Evolutionary conservation across 2,888 invertebrate species (phyloP), one percentile per base, ranked within the genome.

Genomic region (Diarsia mendica): DNA sequence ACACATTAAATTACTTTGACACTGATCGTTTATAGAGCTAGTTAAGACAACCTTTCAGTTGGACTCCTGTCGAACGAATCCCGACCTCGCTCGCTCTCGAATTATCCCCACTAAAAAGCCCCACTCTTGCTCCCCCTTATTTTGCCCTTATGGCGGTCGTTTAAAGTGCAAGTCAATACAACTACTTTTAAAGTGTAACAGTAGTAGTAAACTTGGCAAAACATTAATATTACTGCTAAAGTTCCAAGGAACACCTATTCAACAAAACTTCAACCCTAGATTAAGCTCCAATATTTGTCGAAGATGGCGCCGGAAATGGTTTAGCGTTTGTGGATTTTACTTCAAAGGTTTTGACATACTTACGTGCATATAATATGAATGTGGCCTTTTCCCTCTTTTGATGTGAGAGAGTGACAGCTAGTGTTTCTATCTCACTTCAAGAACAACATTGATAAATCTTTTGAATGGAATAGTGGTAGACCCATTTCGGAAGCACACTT

Each of bases 291-390:
- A 53, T 20, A 71, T 71, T 58, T 51, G 33, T 58, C 23, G 46
- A 78, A 78, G 20, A 51, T 61, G 46, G 28, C 5, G 39, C 13
- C 71, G 58, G 51, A 65, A 79, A 77, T 28, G 49, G 64, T 51
- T 77, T 70, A 55, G 23, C 79, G 51, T 79, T 79, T 66, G 65
- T 61, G 60, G 72, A 72, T 53, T 66, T 72, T 20, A 51, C 64
- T 51, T 79, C 72, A 79, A 79, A 77, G 77, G 58, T 39, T 70
- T 60, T 60, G 13, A 39, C n/a, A n/a, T 28, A 48, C 53, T 11
- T 51, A 63, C 28, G 3, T 46, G 46, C 8, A 33, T 66, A 44
- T 18, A 66, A 18, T n/a, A 51, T 67, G 15, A 49, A 49, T 67
- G 20, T 18, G 48, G 11, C 10, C 44, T 28, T 75, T 61, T 69